phyloP scores from a whole-genome alignment of 2,113 vertebrate species.

The Chlorocebus sabaeus region DNA sequence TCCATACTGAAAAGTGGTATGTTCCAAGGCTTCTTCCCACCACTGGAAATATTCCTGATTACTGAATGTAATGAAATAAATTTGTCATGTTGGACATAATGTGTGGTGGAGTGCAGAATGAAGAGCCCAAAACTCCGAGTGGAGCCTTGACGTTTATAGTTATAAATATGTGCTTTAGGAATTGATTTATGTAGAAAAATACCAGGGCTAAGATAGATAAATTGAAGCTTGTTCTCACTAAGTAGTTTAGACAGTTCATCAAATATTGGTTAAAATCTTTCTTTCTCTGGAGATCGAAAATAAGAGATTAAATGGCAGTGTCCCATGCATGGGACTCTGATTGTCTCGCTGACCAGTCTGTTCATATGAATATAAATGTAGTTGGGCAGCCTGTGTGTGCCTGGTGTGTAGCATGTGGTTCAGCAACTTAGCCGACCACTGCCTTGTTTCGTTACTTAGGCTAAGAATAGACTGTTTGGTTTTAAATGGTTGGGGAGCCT shows the following conservation, averaged over 20 bases:
- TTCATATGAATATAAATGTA: neutral
- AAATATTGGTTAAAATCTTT: slow-evolving; percentile 16
- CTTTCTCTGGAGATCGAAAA: neutral
- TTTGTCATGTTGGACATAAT: neutral
- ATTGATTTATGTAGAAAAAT: slow-evolving; percentile 10
- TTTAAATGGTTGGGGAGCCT: neutral
- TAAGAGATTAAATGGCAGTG: neutral
- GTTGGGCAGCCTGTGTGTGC: rapidly evolving
- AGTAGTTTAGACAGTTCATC: slow-evolving; percentile 30
- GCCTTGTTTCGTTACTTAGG: neutral
- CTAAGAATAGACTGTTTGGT: neutral
- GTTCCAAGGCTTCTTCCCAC: neutral
- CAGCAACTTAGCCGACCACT: rapidly evolving
- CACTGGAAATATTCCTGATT: neutral
- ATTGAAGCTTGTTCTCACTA: slow-evolving; percentile 34
- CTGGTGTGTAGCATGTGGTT: rapidly evolving
- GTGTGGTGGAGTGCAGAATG: rapidly evolving
- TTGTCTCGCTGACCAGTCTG: rapidly evolving
- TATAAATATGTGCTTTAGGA: neutral
- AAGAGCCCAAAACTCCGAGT: neutral
- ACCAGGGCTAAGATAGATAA: neutral
- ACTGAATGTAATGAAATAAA: neutral
- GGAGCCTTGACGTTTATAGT: neutral
- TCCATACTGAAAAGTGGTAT: neutral
- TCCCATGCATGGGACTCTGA: neutral